A percentile compares a stretch with the other conserved stretches of the same genome.
Evolutionary conservation across 2,888 invertebrate genomes (phyloP).

Genomic region (Siphlonurus alternatus): DNA sequence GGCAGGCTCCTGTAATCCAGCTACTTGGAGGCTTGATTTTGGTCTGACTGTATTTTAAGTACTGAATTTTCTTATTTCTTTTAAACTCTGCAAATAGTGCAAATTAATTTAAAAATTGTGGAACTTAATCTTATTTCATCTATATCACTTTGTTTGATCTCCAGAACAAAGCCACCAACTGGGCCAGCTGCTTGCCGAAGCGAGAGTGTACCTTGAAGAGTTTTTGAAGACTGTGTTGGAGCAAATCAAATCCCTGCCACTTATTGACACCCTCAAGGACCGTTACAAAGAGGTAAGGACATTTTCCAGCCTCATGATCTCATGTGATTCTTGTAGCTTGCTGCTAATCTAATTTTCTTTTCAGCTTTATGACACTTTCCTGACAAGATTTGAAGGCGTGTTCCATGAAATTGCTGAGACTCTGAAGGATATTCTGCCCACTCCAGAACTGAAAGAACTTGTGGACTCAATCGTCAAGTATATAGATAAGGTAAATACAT

Average conservation of each 20-base stretch:
- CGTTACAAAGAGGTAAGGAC: slow-evolving; percentile 25
- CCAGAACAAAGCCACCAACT: neutral
- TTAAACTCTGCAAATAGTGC: too few relatives aligned
- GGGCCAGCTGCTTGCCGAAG: slow-evolving; percentile 2
- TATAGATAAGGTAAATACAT: slow-evolving; percentile 36
- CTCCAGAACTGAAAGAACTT: slow-evolving; percentile 43
- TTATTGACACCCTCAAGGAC: slow-evolving; percentile 30
- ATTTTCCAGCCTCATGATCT: neutral
- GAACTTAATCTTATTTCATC: too few relatives aligned
- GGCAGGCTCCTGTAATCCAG: too few relatives aligned
- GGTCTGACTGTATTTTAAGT: too few relatives aligned
- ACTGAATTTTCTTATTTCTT: too few relatives aligned
- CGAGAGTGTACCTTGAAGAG: slow-evolving; percentile 23
- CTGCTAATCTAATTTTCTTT: slow-evolving; percentile 10
- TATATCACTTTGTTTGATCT: neutral
- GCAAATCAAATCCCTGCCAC: slow-evolving; percentile 35
- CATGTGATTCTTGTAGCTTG: too few relatives aligned
- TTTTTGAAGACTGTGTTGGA: slow-evolving; percentile 28
- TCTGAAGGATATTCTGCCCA: slow-evolving; percentile 40
- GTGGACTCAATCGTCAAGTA: slow-evolving; percentile 41
- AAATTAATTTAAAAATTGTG: too few relatives aligned
- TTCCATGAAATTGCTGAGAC: slow-evolving; percentile 36
- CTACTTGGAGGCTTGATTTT: too few relatives aligned
- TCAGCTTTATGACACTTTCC: slow-evolving; percentile 19
- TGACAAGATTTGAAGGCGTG: slow-evolving; percentile 27